Conservation (phyloP, 2,113 vertebrate genomes). For the Ailuropoda melanoleuca region DNA sequence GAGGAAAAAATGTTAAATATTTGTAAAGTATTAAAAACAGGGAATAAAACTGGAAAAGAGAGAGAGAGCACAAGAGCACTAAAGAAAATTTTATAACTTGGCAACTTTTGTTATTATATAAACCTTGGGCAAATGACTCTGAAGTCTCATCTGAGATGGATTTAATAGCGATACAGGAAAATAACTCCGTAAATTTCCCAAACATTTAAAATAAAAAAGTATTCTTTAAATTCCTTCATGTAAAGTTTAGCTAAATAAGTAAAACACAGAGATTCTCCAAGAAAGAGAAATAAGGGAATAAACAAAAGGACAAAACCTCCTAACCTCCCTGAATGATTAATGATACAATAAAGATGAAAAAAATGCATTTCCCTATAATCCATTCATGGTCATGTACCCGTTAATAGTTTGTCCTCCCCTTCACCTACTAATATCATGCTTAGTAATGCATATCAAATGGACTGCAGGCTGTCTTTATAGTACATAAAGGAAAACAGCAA, state of each 20-base stretch:
- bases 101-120: background rate
- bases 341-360: background rate
- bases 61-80: background rate
- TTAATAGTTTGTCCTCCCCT: background rate
- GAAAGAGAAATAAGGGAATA: conserved; percentile 7
- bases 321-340: background rate
- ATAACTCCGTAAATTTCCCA: background rate
- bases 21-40: background rate
- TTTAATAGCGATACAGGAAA: conserved; percentile 28
- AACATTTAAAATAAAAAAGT: background rate
- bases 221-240: background rate
- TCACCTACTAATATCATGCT: background rate
- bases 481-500: background rate
- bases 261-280: background rate
- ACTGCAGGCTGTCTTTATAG: background rate
- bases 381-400: background rate
- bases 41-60: background rate
- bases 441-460: background rate
- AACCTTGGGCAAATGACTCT: background rate
- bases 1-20: background rate
- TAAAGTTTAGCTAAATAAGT: conserved; percentile 26
- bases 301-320: background rate
- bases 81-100: background rate
- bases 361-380: background rate
- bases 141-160: background rate